These are phyloP conservation scores for Zosterops lateralis DNA, from an alignment of 2,113 vertebrate species.

Conservation along the genomic window DNA sequence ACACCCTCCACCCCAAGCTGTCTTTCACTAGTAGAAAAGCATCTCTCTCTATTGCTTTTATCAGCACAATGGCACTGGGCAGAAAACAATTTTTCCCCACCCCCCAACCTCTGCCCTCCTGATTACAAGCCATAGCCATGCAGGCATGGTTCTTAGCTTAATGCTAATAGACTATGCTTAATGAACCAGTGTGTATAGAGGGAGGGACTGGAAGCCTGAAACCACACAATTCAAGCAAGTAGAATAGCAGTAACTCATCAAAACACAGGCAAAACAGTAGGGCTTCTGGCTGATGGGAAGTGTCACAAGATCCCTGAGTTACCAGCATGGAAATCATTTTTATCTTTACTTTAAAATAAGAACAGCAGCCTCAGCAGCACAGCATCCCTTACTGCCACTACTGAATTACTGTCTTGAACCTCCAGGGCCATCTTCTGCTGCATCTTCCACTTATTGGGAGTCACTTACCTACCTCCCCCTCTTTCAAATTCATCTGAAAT, in stretches of 20 bases:
- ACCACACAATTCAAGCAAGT: background rate
- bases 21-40: background rate
- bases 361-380: background rate
- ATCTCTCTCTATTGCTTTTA: background rate
- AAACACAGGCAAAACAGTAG: background rate
- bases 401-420: background rate
- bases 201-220: background rate
- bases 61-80: background rate
- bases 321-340: background rate
- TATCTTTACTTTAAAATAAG: background rate
- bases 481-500: slow-evolving; percentile 28
- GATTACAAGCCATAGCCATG: background rate
- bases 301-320: background rate
- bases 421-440: background rate
- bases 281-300: background rate
- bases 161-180: background rate
- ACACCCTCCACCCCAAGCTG: background rate
- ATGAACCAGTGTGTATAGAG: background rate
- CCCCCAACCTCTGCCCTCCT: background rate
- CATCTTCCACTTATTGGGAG: background rate
- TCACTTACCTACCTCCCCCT: background rate
- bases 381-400: background rate
- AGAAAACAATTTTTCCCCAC: background rate
- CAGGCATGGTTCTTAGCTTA: background rate
- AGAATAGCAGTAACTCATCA: background rate